Conservation (phyloP, 2,888 invertebrate species). For the Nephrotoma guestfalica region DNA sequence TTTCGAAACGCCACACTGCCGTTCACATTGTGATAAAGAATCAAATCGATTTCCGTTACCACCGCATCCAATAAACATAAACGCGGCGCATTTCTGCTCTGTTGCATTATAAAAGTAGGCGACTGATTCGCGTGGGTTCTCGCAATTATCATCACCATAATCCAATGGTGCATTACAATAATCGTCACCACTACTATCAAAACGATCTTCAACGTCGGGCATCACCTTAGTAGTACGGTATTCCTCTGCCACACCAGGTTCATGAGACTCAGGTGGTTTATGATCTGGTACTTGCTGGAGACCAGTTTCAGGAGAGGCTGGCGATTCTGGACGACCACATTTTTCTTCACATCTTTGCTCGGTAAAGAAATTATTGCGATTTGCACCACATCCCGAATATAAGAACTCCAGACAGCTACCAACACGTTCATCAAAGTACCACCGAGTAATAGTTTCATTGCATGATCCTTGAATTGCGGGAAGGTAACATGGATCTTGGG, state of each 20-base stretch:
- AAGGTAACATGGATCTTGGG: slow-evolving; percentile 38
- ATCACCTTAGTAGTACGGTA: neutral
- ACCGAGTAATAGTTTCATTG: slow-evolving; percentile 22
- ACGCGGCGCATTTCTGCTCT: slow-evolving; percentile 52
- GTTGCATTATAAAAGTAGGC: slow-evolving; percentile 59
- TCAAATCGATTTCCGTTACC: slow-evolving; percentile 61
- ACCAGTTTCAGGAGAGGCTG: neutral
- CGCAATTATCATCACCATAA: slow-evolving; percentile 33
- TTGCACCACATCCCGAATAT: neutral
- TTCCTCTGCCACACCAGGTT: neutral
- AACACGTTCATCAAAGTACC: slow-evolving; percentile 25
- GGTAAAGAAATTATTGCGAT: neutral
- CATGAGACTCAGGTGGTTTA: neutral
- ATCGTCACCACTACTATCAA: neutral
- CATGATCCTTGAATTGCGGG: slow-evolving; percentile 25
- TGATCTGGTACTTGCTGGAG: neutral
- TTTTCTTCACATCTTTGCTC: neutral
- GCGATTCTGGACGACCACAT: neutral
- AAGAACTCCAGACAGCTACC: slow-evolving; percentile 21
- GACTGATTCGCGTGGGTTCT: slow-evolving; percentile 34
- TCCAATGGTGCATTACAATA: neutral
- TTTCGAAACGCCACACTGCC: slow-evolving; percentile 58
- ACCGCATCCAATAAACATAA: slow-evolving; percentile 76
- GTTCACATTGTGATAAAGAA: slow-evolving; percentile 60
- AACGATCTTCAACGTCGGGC: neutral